Evolutionary conservation across 2,797 vertebrate genomes (phyloP).

Genomic region (Crocodylus rhombifer): DNA sequence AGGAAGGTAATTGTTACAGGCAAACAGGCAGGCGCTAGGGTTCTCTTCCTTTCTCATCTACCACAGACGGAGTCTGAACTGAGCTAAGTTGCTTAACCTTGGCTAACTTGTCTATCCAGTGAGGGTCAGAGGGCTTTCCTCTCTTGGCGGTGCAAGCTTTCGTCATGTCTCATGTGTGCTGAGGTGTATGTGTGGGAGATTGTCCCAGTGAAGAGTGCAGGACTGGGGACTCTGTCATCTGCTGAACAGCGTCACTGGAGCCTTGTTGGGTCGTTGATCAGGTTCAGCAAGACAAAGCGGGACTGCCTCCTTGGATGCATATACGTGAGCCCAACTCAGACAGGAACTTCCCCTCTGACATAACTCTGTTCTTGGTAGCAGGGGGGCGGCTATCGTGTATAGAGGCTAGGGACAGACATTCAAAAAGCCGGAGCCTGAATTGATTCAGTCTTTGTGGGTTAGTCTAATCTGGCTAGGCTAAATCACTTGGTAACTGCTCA

Average conservation of each 20-base stretch:
- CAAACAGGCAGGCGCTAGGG: background rate
- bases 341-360: background rate
- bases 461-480: too few relatives aligned
- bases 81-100: background rate
- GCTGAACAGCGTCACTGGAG: background rate
- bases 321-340: background rate
- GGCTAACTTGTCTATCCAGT: background rate
- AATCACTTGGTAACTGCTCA: too few relatives aligned
- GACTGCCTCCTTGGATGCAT: background rate
- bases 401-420: too few relatives aligned
- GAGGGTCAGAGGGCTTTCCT: background rate
- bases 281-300: background rate
- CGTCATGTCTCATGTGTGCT: background rate
- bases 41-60: background rate
- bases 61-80: background rate
- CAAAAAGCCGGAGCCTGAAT: too few relatives aligned
- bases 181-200: background rate
- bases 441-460: too few relatives aligned
- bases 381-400: background rate
- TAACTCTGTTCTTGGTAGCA: background rate
- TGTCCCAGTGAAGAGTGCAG: background rate
- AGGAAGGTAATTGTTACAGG: background rate
- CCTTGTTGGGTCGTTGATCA: background rate
- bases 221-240: background rate
- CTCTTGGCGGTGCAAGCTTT: background rate